Evolutionary conservation across 2,797 vertebrate species (phyloP).

Genomic region (Gymnothorax reevesii): DNA sequence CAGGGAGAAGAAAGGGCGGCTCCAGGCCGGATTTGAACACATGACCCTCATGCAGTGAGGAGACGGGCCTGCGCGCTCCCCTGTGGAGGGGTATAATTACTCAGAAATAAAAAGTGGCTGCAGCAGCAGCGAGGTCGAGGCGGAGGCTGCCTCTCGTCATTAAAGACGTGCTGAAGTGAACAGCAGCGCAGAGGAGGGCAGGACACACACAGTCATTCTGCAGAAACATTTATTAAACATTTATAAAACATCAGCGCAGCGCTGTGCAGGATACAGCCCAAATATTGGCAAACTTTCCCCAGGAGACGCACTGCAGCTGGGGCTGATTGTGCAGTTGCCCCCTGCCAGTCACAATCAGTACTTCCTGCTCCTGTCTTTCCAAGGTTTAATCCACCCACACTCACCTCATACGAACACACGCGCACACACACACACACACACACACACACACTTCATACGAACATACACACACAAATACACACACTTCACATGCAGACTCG

Average conservation of each 20-base stretch:
- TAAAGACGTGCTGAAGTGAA: not conserved
- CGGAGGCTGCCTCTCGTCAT: not conserved
- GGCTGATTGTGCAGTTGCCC: not conserved
- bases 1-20: no score
- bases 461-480: no score
- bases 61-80: no score
- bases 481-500: no score
- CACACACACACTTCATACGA: no score
- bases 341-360: not conserved
- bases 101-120: not conserved
- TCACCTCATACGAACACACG: no score
- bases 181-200: not conserved
- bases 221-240: not conserved
- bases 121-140: no score
- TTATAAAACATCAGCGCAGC: not conserved
- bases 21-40: no score
- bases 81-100: not conserved
- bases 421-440: no score
- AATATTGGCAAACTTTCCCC: not conserved
- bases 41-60: no score
- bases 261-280: not conserved
- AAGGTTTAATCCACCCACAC: not conserved
- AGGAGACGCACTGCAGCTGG: not conserved
- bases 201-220: not conserved
- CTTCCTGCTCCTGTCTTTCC: not conserved